phyloP scores from a whole-genome alignment of 2,888 invertebrate species.

The Matsumyia berberina region DNA sequence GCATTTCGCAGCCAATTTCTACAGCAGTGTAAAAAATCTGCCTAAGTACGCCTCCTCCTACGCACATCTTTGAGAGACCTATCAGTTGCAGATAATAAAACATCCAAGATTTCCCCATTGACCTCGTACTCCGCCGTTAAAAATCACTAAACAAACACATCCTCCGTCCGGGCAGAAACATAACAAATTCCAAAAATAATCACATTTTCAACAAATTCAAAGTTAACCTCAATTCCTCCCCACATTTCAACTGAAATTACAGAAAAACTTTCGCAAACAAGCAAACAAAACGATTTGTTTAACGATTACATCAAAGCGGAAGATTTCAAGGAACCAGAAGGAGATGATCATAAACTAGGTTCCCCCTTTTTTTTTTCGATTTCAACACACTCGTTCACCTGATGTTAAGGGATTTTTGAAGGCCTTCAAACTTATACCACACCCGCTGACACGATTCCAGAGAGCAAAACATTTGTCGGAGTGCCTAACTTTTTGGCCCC shows the following conservation, averaged over 20 bases:
- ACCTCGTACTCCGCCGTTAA: slow-evolving; percentile 3
- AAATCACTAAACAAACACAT: slow-evolving; percentile 18
- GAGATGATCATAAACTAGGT: background rate
- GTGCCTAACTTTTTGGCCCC: background rate
- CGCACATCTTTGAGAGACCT: background rate
- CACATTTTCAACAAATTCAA: slow-evolving; percentile 14
- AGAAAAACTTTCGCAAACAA: slow-evolving; percentile 45
- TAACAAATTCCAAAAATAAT: slow-evolving; percentile 31
- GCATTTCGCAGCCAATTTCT: too few species aligned
- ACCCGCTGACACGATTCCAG: background rate
- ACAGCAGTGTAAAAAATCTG: too few species aligned
- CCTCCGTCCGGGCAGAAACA: too few species aligned
- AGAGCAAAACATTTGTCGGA: background rate
- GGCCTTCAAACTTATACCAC: background rate
- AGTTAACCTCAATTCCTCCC: slow-evolving; percentile 28
- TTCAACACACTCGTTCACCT: slow-evolving; percentile 10
- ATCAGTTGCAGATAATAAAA: background rate
- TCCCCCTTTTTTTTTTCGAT: background rate
- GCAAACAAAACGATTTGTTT: slow-evolving; percentile 38
- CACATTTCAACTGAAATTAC: slow-evolving; percentile 20
- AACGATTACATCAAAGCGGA: slow-evolving; percentile 41
- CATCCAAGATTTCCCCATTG: background rate
- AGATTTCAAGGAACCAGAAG: background rate
- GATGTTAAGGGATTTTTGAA: slow-evolving; percentile 12
- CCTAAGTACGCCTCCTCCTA: too few species aligned